Conservation (phyloP, 2,888 invertebrate genomes). For the Cephus pulcher region DNA sequence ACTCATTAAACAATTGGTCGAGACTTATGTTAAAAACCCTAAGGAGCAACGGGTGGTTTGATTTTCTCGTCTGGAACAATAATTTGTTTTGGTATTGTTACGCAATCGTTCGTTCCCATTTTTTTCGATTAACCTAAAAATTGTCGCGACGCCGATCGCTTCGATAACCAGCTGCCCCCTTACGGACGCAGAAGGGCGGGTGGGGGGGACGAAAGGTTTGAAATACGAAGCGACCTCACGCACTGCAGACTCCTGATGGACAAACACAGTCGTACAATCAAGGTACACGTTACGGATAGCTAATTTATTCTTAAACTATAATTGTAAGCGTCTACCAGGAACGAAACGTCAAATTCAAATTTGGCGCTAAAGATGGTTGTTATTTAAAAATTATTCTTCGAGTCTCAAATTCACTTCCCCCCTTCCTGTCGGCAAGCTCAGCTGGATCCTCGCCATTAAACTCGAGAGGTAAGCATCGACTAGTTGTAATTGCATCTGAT, state of each 20-base stretch:
- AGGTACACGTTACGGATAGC: constrained; percentile 41
- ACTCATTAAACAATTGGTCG: not conserved
- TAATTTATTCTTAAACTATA: constrained; percentile 29
- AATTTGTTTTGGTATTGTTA: constrained; percentile 48
- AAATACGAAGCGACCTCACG: not conserved
- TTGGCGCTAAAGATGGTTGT: not conserved
- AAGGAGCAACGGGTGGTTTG: not conserved
- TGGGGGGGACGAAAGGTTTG: not conserved
- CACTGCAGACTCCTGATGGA: not conserved
- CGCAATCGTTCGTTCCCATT: not conserved
- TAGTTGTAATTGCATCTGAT: constrained; percentile 1
- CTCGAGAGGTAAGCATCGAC: not conserved
- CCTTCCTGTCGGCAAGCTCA: not conserved
- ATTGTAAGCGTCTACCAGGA: constrained; percentile 39
- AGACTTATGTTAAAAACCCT: not conserved
- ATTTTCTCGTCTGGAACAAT: constrained; percentile 26
- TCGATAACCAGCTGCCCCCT: not conserved
- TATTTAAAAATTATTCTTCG: too few species aligned
- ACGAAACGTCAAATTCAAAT: constrained; percentile 33
- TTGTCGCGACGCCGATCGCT: not conserved
- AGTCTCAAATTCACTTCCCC: not conserved
- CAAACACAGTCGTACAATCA: constrained; percentile 26
- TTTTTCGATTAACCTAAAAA: not conserved
- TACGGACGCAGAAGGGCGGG: not conserved
- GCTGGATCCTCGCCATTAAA: not conserved